A percentile compares a stretch with the other conserved stretches of the same genome.
Evolutionary conservation across 2,113 vertebrate species (phyloP).

Genomic region (Parotia lawesii): DNA sequence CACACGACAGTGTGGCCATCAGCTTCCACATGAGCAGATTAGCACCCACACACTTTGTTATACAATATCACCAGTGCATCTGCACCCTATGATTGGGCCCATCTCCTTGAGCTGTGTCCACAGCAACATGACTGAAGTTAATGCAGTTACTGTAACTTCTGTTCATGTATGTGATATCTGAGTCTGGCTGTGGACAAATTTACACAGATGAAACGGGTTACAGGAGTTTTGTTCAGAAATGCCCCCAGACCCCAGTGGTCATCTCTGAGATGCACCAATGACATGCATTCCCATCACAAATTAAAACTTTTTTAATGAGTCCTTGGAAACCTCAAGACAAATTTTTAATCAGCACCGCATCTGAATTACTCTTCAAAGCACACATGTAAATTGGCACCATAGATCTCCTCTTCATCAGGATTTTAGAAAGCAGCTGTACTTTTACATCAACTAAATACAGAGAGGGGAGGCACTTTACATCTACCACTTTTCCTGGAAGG

Average conservation of each 20-base stretch:
- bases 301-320: not conserved
- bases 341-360: not conserved
- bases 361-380: not conserved
- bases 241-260: not conserved
- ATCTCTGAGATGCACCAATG: fast-evolving
- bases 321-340: not conserved
- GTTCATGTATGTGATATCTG: fast-evolving
- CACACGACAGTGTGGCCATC: fast-evolving
- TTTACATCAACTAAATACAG: not conserved
- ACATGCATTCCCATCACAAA: fast-evolving
- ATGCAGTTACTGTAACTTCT: not conserved
- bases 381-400: not conserved
- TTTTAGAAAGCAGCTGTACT: not conserved
- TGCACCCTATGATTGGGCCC: not conserved
- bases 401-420: not conserved
- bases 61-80: not conserved
- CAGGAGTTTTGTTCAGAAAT: not conserved
- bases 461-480: not conserved
- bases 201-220: not conserved
- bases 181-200: not conserved
- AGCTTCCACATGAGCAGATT: not conserved
- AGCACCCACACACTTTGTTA: not conserved
- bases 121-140: not conserved
- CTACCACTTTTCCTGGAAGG: not conserved
- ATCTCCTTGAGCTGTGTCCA: not conserved